These are phyloP conservation scores for Hydrocynus forskahlii DNA, from an alignment of 2,797 vertebrate genomes.

Conservation along the genomic window DNA sequence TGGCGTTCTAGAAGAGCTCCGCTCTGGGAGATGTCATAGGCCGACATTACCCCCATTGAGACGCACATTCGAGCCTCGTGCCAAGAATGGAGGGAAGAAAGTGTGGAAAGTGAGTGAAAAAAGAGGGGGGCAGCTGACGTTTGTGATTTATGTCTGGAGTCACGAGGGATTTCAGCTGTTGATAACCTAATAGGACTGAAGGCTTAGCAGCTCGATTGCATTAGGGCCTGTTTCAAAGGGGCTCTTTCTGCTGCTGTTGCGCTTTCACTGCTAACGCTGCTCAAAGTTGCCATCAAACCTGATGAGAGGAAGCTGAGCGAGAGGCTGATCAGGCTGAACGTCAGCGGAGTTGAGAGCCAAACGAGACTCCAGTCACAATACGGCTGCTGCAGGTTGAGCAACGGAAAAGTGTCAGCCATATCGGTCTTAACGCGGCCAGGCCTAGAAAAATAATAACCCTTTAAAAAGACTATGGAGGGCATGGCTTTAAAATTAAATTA, in stretches of 20 bases:
- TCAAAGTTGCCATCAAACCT: constrained; percentile 56
- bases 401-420: neutral
- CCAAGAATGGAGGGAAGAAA: constrained; percentile 29
- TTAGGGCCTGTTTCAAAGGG: constrained; percentile 69
- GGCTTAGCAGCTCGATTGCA: constrained; percentile 77
- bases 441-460: neutral
- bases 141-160: constrained; percentile 78
- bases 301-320: constrained; percentile 49
- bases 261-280: constrained; percentile 64
- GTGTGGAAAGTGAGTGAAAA: constrained; percentile 28
- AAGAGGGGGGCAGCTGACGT: constrained; percentile 61
- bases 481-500: neutral
- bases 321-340: constrained; percentile 3
- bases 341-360: constrained; percentile 8
- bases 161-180: constrained; percentile 76
- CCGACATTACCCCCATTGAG: constrained; percentile 44
- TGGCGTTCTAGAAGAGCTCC: constrained; percentile 15
- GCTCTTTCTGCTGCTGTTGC: constrained; percentile 62
- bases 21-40: constrained; percentile 30
- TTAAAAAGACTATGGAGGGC: neutral
- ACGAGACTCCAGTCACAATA: neutral
- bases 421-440: neutral
- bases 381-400: neutral
- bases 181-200: constrained; percentile 79
- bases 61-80: constrained; percentile 22